These are phyloP conservation scores for Pandemis cinnamomeana DNA, from an alignment of 2,888 invertebrate species.

Conservation along the genomic window DNA sequence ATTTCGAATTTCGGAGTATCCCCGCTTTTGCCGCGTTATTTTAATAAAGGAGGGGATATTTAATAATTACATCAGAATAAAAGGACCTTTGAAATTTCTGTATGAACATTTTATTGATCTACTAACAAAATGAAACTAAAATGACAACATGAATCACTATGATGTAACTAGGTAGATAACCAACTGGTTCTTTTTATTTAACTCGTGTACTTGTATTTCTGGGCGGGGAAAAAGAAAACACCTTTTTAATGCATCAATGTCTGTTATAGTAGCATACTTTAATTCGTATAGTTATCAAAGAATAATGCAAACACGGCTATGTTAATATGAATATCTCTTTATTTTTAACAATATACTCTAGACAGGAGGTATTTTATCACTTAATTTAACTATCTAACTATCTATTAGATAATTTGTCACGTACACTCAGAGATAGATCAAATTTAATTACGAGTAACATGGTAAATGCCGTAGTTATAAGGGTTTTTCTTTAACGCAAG, in stretches of 20 bases:
- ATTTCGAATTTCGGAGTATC: too few species aligned
- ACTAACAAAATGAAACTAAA: neutral
- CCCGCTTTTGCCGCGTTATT: too few species aligned
- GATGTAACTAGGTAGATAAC: neutral
- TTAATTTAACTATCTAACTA: constrained; percentile 53
- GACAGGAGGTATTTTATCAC: constrained; percentile 78
- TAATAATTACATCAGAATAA: neutral
- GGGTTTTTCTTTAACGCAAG: constrained; percentile 8
- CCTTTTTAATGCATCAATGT: constrained; percentile 23
- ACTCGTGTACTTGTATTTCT: neutral
- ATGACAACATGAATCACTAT: neutral
- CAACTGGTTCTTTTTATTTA: neutral
- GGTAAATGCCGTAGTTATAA: constrained; percentile 12
- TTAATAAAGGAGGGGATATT: neutral
- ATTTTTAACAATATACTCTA: constrained; percentile 81
- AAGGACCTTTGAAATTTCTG: neutral
- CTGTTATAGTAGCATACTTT: constrained; percentile 21
- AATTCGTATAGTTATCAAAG: constrained; percentile 26
- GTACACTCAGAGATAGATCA: constrained; percentile 58
- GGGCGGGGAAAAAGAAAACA: constrained; percentile 31
- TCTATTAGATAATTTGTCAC: constrained; percentile 61
- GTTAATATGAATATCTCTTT: constrained; percentile 81
- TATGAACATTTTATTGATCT: neutral
- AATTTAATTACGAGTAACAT: constrained; percentile 40
- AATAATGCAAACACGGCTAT: constrained; percentile 53